A percentile compares a stretch with the other conserved stretches of the same genome.
Conservation (phyloP, 2,797 vertebrate genomes). For the Malacoctenus gilli region DNA sequence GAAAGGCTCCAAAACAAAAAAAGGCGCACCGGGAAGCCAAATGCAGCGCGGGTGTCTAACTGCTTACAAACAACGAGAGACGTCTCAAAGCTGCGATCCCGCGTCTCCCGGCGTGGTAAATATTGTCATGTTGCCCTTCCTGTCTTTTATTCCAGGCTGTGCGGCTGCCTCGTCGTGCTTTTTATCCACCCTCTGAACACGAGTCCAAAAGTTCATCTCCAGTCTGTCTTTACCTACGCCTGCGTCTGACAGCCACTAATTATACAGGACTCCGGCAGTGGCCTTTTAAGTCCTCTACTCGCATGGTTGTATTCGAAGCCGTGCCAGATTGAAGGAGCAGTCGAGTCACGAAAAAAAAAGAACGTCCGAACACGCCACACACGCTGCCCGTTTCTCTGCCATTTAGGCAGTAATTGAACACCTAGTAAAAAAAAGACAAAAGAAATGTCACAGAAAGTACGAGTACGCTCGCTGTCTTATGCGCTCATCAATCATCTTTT, state of each 20-base stretch:
- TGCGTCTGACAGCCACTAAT: slow-evolving; percentile 45
- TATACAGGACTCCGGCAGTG: slow-evolving; percentile 12
- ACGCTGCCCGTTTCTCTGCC: slow-evolving; percentile 3
- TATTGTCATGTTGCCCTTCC: slow-evolving; percentile 41
- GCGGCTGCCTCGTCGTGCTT: slow-evolving; percentile 14
- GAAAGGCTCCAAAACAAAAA: slow-evolving; percentile 34
- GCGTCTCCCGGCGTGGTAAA: slow-evolving; percentile 44
- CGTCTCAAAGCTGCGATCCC: slow-evolving; percentile 42
- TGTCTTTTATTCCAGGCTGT: slow-evolving; percentile 39
- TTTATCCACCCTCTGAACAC: slow-evolving; percentile 14
- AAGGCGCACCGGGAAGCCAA: slow-evolving; percentile 43
- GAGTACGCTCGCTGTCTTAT: slow-evolving; percentile 16
- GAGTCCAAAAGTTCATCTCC: slow-evolving; percentile 38
- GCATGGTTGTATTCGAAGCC: slow-evolving; percentile 1
- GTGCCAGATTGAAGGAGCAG: slow-evolving; percentile 1
- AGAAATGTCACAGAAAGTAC: slow-evolving; percentile 17
- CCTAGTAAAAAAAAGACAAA: neutral
- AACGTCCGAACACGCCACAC: neutral
- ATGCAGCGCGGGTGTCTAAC: slow-evolving; percentile 38
- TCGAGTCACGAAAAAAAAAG: neutral
- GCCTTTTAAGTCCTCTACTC: slow-evolving; percentile 10
- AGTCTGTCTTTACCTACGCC: slow-evolving; percentile 25
- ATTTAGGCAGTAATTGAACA: slow-evolving; percentile 16
- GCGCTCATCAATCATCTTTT: slow-evolving; percentile 51
- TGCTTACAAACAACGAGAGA: slow-evolving; percentile 54